These are phyloP conservation scores for Pachycephus smyrnensis DNA, from an alignment of 2,888 invertebrate species.

Conservation along the genomic window DNA sequence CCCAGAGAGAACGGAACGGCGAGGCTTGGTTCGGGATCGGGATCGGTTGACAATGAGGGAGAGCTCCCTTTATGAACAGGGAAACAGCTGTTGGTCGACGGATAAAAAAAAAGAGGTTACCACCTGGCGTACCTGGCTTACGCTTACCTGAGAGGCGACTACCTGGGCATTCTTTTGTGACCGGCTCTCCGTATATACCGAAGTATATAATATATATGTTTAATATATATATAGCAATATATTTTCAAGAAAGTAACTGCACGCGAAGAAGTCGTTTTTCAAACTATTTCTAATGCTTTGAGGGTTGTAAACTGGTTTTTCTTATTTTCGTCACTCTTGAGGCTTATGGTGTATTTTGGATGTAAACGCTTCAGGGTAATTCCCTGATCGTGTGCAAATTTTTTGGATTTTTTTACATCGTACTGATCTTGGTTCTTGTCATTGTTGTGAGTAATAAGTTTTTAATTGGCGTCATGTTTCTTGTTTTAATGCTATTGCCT, in stretches of 20 bases:
- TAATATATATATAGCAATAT: background rate
- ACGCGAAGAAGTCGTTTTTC: background rate
- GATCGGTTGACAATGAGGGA: slow-evolving; percentile 57
- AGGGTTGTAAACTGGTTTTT: background rate
- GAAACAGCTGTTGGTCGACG: slow-evolving; percentile 65
- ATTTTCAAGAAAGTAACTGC: background rate
- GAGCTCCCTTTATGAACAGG: slow-evolving; percentile 54
- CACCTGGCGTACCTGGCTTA: slow-evolving; percentile 65
- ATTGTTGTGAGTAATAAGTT: background rate
- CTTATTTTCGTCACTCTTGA: background rate
- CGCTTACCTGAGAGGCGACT: slow-evolving; percentile 53
- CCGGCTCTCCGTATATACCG: background rate
- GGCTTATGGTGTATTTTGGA: background rate
- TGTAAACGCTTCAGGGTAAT: background rate
- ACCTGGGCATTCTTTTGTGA: slow-evolving; percentile 59
- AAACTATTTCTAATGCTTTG: background rate
- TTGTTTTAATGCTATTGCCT: background rate
- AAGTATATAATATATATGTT: background rate
- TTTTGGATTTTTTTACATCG: background rate
- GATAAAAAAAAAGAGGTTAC: slow-evolving; percentile 56
- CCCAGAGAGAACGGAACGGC: slow-evolving; percentile 25
- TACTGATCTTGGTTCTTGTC: background rate
- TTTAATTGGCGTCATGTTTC: background rate
- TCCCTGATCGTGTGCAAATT: background rate
- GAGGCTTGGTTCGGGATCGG: slow-evolving; percentile 28